Conservation (phyloP, 1,140 invertebrate genomes). For the Pectinophora gossypiella region DNA sequence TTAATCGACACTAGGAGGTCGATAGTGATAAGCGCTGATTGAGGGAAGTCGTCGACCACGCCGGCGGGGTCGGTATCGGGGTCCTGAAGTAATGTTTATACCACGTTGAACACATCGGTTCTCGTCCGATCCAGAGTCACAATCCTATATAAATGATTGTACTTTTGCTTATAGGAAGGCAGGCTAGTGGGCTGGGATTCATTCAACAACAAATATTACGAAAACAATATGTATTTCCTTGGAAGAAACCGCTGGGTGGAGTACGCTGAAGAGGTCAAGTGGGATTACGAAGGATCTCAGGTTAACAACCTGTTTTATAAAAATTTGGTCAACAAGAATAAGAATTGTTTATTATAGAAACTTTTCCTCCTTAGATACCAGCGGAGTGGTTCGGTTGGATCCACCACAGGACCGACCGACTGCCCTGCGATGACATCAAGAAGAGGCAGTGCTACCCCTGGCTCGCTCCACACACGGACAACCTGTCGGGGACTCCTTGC, state of each 20-base stretch:
- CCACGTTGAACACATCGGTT: not conserved
- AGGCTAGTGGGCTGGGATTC: conserved; percentile 33
- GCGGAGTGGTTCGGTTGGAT: conserved; percentile 93
- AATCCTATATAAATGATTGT: not conserved
- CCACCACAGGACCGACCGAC: conserved; percentile 87
- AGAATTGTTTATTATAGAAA: not conserved
- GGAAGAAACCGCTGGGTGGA: conserved; percentile 55
- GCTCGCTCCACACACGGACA: conserved; percentile 42
- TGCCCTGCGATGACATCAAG: conserved; percentile 73
- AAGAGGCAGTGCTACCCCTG: conserved; percentile 35
- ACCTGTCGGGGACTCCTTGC: conserved; percentile 29
- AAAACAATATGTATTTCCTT: conserved; percentile 48
- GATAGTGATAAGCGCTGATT: too few species aligned
- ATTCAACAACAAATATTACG: conserved; percentile 53
- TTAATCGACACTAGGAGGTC: too few species aligned
- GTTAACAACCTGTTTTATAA: conserved; percentile 19
- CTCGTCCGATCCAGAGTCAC: not conserved
- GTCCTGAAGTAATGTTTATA: not conserved
- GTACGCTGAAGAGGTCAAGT: conserved; percentile 30
- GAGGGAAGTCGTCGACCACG: too few species aligned
- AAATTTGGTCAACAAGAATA: not conserved
- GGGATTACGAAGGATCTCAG: conserved; percentile 48
- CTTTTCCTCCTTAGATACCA: not conserved
- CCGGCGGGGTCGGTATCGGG: too few species aligned
- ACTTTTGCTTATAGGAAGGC: conserved; percentile 31